Evolutionary conservation across 2,113 vertebrate genomes (phyloP), one percentile per base, ranked within the genome.

Genomic region (Carassius carassius): DNA sequence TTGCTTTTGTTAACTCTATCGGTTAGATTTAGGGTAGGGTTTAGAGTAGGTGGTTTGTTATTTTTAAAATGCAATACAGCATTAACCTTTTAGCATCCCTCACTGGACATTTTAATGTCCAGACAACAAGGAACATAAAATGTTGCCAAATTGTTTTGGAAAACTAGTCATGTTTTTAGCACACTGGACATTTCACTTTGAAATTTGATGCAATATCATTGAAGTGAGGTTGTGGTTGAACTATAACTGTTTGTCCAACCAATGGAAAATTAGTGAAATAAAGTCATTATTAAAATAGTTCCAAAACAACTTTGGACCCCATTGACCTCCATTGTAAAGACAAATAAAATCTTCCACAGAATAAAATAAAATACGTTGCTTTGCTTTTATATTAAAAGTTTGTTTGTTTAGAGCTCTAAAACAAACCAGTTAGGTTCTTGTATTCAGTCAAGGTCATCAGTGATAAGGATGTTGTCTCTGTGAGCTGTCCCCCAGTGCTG

Each of bases 391-490:
- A 11, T 44, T 51, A 51, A 51, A 51, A 16, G 49, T 51, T 5
- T 0, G 16, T 70, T 37, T 60, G 8, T n/a, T n/a, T 37, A 37
- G 67, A 35, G 67, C 3, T 3, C 32, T 37, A 21, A 72, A n/a
- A 72, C 21, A 41, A n/a, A 41, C 17, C 19, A 70, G 9, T 70
- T 70, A 37, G 67, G 67, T 41, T n/a, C 4, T 72, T 41, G 4
- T 72, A 3, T n/a, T 72, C 67, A 72, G 67, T n/a, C 67, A 72
- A n/a, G 67, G 67, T 41, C 67, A 72, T 72, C 69, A 72, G 19
- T 12, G 69, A 72, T 69, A 37, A n/a, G 32, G 32, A 69, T 69
- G 32, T 72, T 72, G 19, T 72, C 69, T 72, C 35, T 0, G 19
- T 11, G 37, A 72, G 35, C 69, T 11, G 3, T 35, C 16, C 65